Evolutionary conservation across 2,113 vertebrate species (phyloP).

Genomic region (Opisthocomus hoazin): DNA sequence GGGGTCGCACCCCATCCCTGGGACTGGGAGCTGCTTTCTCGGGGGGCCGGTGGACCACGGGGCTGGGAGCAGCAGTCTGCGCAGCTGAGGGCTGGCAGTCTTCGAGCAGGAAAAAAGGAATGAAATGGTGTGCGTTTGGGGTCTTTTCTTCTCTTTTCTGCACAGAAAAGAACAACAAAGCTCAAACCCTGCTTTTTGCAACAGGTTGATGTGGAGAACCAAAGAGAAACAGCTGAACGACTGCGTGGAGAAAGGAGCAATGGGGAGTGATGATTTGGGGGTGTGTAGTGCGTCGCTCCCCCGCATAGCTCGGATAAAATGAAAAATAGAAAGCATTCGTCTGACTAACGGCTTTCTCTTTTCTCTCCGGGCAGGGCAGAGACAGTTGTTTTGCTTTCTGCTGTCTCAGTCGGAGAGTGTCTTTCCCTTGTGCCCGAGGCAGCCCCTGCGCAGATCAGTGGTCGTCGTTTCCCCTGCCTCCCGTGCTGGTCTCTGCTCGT

Average conservation of each 20-base stretch:
- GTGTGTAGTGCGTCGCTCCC: background rate
- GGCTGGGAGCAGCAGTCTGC: background rate
- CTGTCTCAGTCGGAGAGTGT: background rate
- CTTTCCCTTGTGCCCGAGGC: background rate
- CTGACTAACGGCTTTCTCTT: background rate
- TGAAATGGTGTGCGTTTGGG: background rate
- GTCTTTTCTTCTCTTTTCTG: background rate
- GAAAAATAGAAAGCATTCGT: background rate
- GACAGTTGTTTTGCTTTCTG: background rate
- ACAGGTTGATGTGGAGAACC: background rate
- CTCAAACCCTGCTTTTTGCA: background rate
- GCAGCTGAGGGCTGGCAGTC: background rate
- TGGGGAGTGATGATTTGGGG: background rate
- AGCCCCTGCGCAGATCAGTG: background rate
- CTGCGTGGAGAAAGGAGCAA: background rate
- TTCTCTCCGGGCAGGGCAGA: background rate
- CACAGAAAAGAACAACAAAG: background rate
- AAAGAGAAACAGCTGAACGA: background rate
- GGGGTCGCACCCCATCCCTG: background rate
- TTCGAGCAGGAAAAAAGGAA: background rate
- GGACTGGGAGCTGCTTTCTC: background rate
- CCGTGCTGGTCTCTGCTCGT: accelerated
- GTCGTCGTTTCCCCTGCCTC: background rate
- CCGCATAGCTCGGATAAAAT: background rate
- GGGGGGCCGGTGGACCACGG: accelerated